These are phyloP conservation scores for Aporophyla lueneburgensis DNA, from an alignment of 2,888 invertebrate genomes.

Conservation along the genomic window DNA sequence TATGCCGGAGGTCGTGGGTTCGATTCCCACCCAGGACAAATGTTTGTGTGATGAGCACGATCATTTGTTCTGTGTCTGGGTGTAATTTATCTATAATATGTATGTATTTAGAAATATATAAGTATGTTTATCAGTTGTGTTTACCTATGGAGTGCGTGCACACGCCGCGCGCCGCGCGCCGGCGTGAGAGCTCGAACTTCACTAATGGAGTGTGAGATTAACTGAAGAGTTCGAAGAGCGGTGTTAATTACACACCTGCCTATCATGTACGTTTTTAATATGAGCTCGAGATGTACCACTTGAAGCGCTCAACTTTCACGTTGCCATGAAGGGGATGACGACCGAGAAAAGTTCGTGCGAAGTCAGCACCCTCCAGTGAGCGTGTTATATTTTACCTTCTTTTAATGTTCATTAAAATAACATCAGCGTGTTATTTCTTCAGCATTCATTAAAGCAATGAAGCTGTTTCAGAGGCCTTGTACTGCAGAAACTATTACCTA, in stretches of 20 bases:
- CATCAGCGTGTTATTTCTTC: constrained; percentile 13
- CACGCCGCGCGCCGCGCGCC: too few relatives aligned
- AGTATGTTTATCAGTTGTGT: too few relatives aligned
- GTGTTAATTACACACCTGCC: constrained; percentile 63
- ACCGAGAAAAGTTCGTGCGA: constrained; percentile 35
- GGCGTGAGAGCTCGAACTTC: constrained; percentile 62
- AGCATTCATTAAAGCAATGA: constrained; percentile 24
- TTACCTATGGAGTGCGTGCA: not conserved
- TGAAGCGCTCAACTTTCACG: constrained; percentile 34
- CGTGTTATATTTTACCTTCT: not conserved
- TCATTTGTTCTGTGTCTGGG: too few relatives aligned
- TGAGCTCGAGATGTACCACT: constrained; percentile 41
- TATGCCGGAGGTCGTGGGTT: too few relatives aligned
- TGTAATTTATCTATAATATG: too few relatives aligned
- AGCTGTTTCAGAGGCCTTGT: constrained; percentile 22
- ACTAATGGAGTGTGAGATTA: constrained; percentile 74
- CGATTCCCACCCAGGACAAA: too few relatives aligned
- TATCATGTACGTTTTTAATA: constrained; percentile 63
- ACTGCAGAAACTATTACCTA: not conserved
- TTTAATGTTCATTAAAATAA: constrained; percentile 26
- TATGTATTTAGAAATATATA: too few relatives aligned
- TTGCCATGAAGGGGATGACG: constrained; percentile 53
- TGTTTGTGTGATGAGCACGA: too few relatives aligned
- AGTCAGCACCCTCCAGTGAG: constrained; percentile 17
- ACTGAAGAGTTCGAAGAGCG: constrained; percentile 53